A percentile compares a stretch with the other conserved stretches of the same genome.
Conservation (phyloP, 2,888 invertebrate species). For the Megamerina dolium region DNA sequence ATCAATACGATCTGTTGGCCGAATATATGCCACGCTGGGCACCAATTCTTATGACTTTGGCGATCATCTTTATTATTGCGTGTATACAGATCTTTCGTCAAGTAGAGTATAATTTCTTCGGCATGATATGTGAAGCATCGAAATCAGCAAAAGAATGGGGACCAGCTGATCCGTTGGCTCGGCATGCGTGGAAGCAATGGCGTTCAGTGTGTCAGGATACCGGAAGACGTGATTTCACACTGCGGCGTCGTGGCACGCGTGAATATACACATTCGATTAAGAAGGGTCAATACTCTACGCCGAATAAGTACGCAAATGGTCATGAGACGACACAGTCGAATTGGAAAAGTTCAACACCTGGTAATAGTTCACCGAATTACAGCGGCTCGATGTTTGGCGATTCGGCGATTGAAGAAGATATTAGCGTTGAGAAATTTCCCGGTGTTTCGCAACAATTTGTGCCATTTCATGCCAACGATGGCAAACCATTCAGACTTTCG, state of each 20-base stretch:
- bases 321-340: conserved; percentile 24
- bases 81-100: conserved; percentile 47
- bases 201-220: conserved; percentile 49
- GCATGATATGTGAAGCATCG: conserved; percentile 49
- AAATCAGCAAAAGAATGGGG: conserved; percentile 51
- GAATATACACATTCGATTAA: conserved; percentile 50
- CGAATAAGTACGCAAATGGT: conserved; percentile 31
- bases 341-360: conserved; percentile 48
- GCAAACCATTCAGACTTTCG: conserved; percentile 37
- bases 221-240: conserved; percentile 46
- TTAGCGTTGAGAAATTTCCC: conserved; percentile 48
- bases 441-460: conserved; percentile 42
- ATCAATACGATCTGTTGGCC: conserved; percentile 37
- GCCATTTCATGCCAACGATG: conserved; percentile 38
- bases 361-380: conserved; percentile 49
- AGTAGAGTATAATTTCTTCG: conserved; percentile 50
- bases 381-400: conserved; percentile 50
- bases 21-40: conserved; percentile 47
- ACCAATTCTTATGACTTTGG: conserved; percentile 43
- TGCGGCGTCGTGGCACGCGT: conserved; percentile 47
- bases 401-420: conserved; percentile 50
- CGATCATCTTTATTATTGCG: conserved; percentile 42
- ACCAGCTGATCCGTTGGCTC: conserved; percentile 48
- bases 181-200: conserved; percentile 51
- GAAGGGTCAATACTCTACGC: conserved; percentile 46